These are phyloP conservation scores for Epinephelus malabaricus DNA, from an alignment of 2,797 vertebrate species.

Conservation along the genomic window DNA sequence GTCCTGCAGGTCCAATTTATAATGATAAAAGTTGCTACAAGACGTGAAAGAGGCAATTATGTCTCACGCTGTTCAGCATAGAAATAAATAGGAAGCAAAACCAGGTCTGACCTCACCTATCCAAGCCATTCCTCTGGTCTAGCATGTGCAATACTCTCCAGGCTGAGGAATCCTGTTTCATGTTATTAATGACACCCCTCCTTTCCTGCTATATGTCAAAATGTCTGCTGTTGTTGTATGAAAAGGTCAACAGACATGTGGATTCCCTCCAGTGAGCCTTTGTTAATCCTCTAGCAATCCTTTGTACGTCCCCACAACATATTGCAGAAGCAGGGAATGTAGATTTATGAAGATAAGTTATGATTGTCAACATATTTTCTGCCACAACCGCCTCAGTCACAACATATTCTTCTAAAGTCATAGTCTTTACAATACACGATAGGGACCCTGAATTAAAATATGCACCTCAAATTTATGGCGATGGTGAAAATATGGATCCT, in stretches of 20 bases:
- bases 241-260: not conserved
- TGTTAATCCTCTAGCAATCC: not conserved
- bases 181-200: not conserved
- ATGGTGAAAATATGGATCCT: conserved; percentile 22
- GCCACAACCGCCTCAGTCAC: not conserved
- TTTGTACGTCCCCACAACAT: not conserved
- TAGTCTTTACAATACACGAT: not conserved
- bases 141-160: not conserved
- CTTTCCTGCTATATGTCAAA: not conserved
- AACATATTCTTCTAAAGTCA: not conserved
- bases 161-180: not conserved
- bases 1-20: too few species aligned
- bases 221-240: not conserved
- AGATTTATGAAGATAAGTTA: conserved; percentile 17
- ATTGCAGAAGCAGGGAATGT: not conserved
- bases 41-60: not conserved
- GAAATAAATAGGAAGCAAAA: not conserved
- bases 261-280: not conserved
- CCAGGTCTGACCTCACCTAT: not conserved
- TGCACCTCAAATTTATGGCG: conserved; percentile 3
- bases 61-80: not conserved
- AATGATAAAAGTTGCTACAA: too few species aligned
- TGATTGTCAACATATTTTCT: not conserved
- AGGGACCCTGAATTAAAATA: conserved; percentile 10
- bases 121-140: not conserved